Conservation (phyloP, 1,140 invertebrate genomes). For the Steinernema feltiae region DNA sequence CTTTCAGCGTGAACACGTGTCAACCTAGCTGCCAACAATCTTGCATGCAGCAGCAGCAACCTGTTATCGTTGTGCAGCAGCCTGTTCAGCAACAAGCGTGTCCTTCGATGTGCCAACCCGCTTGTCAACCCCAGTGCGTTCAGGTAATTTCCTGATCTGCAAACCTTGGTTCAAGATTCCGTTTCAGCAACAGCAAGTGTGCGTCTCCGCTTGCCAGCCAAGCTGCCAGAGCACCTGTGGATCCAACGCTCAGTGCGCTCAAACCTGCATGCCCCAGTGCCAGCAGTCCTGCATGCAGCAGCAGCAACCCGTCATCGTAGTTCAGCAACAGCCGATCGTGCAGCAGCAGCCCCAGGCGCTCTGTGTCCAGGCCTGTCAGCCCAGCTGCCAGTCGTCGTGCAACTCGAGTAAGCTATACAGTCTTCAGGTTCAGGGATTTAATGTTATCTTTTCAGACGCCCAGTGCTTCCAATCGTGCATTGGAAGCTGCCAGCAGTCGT, state of each 20-base stretch:
- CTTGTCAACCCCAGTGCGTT: conserved; percentile 27
- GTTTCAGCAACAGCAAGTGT: conserved; percentile 30
- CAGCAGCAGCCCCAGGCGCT: conserved; percentile 30
- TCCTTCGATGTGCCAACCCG: conserved; percentile 30
- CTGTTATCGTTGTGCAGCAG: conserved; percentile 30
- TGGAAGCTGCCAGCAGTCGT: conserved; percentile 29
- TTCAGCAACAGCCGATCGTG: conserved; percentile 23
- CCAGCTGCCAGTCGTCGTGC: conserved; percentile 36
- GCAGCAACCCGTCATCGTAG: conserved; percentile 28
- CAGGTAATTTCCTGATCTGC: conserved; percentile 11
- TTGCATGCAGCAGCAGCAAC: conserved; percentile 29
- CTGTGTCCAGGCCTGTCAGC: conserved; percentile 33
- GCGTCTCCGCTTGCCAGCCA: conserved; percentile 34
- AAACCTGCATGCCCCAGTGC: conserved; percentile 37
- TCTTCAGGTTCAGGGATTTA: no score
- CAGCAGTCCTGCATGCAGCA: conserved; percentile 31
- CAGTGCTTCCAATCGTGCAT: conserved; percentile 21
- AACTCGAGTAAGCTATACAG: no score
- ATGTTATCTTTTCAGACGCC: conserved; percentile 7
- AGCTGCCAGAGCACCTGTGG: conserved; percentile 36
- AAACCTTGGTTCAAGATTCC: background rate
- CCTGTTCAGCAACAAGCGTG: conserved; percentile 15
- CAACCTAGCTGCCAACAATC: conserved; percentile 33
- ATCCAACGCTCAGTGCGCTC: conserved; percentile 34
- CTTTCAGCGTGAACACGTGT: conserved; percentile 14